These are phyloP conservation scores for Drosophila watanabei DNA, from an alignment of 1,140 invertebrate species.

Conservation along the genomic window DNA sequence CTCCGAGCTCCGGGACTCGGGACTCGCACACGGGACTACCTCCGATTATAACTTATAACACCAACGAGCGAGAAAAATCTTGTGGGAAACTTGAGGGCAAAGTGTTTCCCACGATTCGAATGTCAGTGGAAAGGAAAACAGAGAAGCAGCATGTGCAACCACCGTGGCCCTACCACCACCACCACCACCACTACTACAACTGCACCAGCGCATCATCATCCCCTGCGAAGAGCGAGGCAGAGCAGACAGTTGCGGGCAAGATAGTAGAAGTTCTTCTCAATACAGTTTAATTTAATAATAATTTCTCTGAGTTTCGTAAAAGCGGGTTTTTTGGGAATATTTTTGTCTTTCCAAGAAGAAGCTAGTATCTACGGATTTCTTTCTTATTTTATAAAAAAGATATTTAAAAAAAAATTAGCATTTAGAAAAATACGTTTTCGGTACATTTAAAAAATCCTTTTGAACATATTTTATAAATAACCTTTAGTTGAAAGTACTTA, in stretches of 20 bases:
- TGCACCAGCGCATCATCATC: slow-evolving; percentile 67
- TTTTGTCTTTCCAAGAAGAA: background rate
- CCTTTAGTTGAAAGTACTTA: background rate
- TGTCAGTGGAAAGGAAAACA: slow-evolving; percentile 81
- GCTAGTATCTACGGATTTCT: background rate
- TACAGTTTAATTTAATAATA: background rate
- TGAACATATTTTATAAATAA: background rate
- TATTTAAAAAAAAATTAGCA: background rate
- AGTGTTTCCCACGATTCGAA: slow-evolving; percentile 86
- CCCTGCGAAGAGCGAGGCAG: slow-evolving; percentile 57
- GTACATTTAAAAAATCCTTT: background rate
- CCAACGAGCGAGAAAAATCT: slow-evolving; percentile 85
- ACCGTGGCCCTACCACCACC: slow-evolving; percentile 56
- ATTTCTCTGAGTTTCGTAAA: background rate
- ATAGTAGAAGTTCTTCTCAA: background rate
- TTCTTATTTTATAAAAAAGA: background rate
- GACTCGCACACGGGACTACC: slow-evolving; percentile 38
- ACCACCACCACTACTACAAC: slow-evolving; percentile 2
- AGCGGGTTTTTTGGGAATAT: background rate
- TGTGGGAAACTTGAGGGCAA: slow-evolving; percentile 85
- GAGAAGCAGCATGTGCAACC: slow-evolving; percentile 73
- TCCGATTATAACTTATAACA: slow-evolving; percentile 85
- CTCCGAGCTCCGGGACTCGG: slow-evolving; percentile 28
- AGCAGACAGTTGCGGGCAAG: background rate
- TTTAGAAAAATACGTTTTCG: background rate